These are phyloP conservation scores for Alviniconcha strummeri DNA, from an alignment of 2,888 invertebrate genomes.

Conservation along the genomic window DNA sequence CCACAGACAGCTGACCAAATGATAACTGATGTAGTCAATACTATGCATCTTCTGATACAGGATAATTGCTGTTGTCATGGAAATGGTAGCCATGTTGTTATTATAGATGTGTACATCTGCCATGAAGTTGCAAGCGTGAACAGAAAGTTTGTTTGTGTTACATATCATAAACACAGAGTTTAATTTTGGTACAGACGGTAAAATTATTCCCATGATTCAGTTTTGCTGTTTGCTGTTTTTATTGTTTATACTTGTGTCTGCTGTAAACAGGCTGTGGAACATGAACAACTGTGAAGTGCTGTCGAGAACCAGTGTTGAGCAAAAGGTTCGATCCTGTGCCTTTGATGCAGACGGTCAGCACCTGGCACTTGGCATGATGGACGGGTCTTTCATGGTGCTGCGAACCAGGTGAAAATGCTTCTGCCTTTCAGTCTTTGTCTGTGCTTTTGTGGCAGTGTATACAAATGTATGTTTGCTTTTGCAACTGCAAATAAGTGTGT, in stretches of 20 bases:
- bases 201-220: neutral
- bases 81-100: no score
- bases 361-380: slow-evolving; percentile 69
- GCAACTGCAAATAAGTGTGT: no score
- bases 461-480: no score
- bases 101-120: no score
- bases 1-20: no score
- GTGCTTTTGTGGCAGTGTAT: no score
- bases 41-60: no score
- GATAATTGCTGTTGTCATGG: no score
- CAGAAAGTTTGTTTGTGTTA: neutral
- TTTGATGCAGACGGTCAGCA: slow-evolving; percentile 71
- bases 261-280: slow-evolving; percentile 66
- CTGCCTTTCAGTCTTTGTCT: no score
- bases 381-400: slow-evolving; percentile 72
- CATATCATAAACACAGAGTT: neutral
- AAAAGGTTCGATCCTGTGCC: slow-evolving; percentile 71
- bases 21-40: no score
- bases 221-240: neutral
- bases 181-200: neutral
- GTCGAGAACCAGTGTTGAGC: slow-evolving; percentile 66
- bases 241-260: neutral
- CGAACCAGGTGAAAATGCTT: slow-evolving; percentile 62
- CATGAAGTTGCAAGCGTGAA: no score
- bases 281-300: slow-evolving; percentile 65